A percentile compares a stretch with the other conserved stretches of the same genome.
Evolutionary conservation across 2,113 vertebrate species (phyloP).

Genomic region (Peucedramus taeniatus): DNA sequence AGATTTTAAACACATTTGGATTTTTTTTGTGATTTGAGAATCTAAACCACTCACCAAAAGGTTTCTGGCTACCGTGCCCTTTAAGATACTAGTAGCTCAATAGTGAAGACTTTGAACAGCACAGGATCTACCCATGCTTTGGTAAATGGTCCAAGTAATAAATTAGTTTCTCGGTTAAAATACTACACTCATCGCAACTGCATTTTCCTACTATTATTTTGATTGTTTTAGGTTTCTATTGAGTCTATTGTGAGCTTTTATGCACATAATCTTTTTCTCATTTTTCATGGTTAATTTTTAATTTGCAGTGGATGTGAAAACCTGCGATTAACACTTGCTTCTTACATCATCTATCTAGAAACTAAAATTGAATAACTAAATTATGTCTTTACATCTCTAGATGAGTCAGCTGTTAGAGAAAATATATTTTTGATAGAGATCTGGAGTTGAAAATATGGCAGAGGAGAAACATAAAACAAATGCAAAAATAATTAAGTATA

Average conservation of each 20-base stretch:
- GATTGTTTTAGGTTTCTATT: not conserved
- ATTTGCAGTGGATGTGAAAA: not conserved
- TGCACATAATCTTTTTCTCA: not conserved
- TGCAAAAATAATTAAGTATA: not conserved
- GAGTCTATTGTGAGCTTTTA: not conserved
- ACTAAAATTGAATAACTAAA: not conserved
- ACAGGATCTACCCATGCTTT: not conserved
- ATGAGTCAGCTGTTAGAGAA: not conserved
- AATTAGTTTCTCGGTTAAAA: not conserved
- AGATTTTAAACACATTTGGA: not conserved
- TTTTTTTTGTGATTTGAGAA: not conserved
- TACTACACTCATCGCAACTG: not conserved
- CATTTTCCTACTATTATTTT: not conserved
- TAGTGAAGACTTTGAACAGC: not conserved
- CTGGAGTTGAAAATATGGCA: not conserved
- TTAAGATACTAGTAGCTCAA: not conserved
- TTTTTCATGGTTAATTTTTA: not conserved
- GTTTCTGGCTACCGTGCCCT: not conserved
- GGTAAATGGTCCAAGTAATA: not conserved
- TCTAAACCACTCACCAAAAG: not conserved
- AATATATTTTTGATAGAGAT: not conserved
- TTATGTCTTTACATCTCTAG: not conserved
- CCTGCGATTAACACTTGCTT: not conserved
- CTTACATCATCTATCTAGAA: not conserved
- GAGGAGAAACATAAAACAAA: not conserved